Conservation (phyloP, 2,888 invertebrate genomes). For the Crossocerus cetratus region DNA sequence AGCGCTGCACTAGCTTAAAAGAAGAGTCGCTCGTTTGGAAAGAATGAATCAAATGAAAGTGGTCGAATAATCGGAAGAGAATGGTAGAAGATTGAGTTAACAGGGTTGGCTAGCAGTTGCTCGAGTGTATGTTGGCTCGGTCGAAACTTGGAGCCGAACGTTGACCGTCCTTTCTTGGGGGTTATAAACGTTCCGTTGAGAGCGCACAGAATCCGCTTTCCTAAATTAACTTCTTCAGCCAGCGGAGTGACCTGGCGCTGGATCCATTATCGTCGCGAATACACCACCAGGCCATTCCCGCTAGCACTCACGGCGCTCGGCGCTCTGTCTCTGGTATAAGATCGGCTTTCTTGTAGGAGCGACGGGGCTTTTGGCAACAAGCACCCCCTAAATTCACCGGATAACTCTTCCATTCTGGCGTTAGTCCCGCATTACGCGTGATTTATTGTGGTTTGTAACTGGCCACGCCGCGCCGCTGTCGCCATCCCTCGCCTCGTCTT, state of each 20-base stretch:
- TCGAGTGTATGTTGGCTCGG: not conserved
- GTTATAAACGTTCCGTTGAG: slow-evolving; percentile 60
- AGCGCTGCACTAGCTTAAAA: not conserved
- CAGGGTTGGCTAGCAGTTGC: not conserved
- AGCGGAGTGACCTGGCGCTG: slow-evolving; percentile 25
- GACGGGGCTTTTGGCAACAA: slow-evolving; percentile 63
- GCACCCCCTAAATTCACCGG: slow-evolving; percentile 61
- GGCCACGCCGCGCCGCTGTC: slow-evolving; percentile 30
- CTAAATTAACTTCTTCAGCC: slow-evolving; percentile 63
- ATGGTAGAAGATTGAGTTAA: not conserved
- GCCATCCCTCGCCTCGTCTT: slow-evolving; percentile 8
- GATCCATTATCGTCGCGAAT: slow-evolving; percentile 58
- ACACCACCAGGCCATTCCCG: slow-evolving; percentile 3
- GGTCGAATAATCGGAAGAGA: not conserved
- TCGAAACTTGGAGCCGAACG: slow-evolving; percentile 11
- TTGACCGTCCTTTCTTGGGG: slow-evolving; percentile 50
- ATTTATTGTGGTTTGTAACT: slow-evolving; percentile 61
- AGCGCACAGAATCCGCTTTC: slow-evolving; percentile 60
- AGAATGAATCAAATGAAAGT: not conserved
- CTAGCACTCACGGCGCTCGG: not conserved
- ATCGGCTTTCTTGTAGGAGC: slow-evolving; percentile 44
- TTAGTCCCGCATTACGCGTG: slow-evolving; percentile 59
- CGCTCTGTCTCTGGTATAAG: slow-evolving; percentile 4
- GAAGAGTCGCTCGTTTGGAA: not conserved
- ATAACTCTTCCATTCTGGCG: slow-evolving; percentile 59